phyloP scores from a whole-genome alignment of 2,113 vertebrate species.

The Macrotis lagotis region DNA sequence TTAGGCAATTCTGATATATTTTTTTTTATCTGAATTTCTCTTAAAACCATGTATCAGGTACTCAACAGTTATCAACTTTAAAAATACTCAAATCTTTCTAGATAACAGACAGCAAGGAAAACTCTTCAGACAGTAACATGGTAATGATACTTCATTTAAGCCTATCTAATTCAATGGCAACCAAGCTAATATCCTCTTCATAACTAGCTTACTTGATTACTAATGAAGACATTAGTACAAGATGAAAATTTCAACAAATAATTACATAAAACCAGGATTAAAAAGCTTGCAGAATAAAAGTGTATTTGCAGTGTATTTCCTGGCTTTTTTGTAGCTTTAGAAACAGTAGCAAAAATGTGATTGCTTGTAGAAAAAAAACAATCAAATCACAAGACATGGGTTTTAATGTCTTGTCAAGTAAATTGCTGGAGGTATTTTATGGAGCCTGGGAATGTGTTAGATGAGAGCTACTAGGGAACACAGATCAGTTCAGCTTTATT shows the following conservation, averaged over 20 bases:
- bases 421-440: constrained; percentile 40
- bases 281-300: constrained; percentile 24
- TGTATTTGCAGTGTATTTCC: constrained; percentile 28
- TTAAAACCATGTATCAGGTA: no score
- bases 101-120: background rate
- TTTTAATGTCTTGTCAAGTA: constrained; percentile 32
- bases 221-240: background rate
- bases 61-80: background rate
- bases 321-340: background rate
- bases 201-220: background rate
- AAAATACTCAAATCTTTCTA: constrained; percentile 17
- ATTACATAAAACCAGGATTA: background rate
- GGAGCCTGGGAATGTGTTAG: background rate
- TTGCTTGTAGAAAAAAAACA: background rate
- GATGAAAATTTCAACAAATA: background rate
- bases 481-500: background rate
- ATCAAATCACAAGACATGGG: background rate
- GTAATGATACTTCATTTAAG: background rate
- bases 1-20: background rate
- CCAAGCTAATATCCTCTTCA: background rate
- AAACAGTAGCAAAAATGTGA: background rate
- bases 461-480: constrained; percentile 6
- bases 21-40: background rate
- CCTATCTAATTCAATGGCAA: background rate
- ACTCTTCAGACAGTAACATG: background rate